Conservation (phyloP, 2,113 vertebrate genomes). For the Felis catus region F.catus_Fca126_mat1.0 CM031418.1:50794501-50795000, state of each 20-base stretch:
- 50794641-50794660: neutral
- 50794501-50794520: neutral
- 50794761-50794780: neutral
- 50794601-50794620: neutral
- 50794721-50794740: neutral
- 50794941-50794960: neutral
- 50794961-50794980: neutral
- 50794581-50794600: neutral
- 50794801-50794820: neutral
- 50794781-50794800: neutral
- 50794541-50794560: neutral
- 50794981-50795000: neutral
- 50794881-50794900: neutral
- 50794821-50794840: neutral
- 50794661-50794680: neutral
- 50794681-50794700: neutral
- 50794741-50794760: constrained; percentile 1
- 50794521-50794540: neutral
- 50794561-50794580: neutral
- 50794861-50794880: neutral
- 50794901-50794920: neutral
- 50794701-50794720: neutral
- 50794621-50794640: neutral
- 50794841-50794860: neutral
- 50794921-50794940: neutral